These are phyloP conservation scores for Eupithecia vulgata DNA, from an alignment of 2,888 invertebrate genomes.

Conservation along the genomic window DNA sequence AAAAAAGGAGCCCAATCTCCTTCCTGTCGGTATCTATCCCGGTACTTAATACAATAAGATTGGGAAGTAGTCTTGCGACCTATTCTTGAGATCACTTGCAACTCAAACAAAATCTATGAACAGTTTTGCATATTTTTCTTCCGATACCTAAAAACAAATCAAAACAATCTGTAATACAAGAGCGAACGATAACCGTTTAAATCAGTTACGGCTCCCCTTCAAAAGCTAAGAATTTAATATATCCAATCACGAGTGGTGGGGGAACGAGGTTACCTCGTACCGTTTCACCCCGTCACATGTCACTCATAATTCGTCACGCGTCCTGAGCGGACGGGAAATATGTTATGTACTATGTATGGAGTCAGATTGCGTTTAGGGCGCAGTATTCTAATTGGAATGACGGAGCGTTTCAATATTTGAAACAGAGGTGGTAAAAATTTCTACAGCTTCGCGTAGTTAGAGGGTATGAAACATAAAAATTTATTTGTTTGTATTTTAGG, in stretches of 20 bases:
- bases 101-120: not conserved
- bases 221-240: conserved; percentile 63
- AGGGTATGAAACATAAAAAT: not conserved
- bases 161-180: not conserved
- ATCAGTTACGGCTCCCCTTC: conserved; percentile 39
- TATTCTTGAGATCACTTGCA: not conserved
- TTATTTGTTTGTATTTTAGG: not conserved
- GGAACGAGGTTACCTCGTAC: conserved; percentile 57
- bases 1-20: too few species aligned
- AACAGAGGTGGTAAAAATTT: not conserved
- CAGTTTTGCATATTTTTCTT: not conserved
- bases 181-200: conserved; percentile 13
- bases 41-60: not conserved
- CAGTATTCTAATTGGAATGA: conserved; percentile 53
- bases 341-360: conserved; percentile 53
- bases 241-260: conserved; percentile 47
- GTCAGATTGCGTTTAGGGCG: conserved; percentile 63
- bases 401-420: conserved; percentile 24
- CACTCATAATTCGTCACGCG: conserved; percentile 79
- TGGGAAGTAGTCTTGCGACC: not conserved
- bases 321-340: conserved; percentile 61
- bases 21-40: not conserved
- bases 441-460: not conserved
- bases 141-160: not conserved
- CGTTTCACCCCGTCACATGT: conserved; percentile 60